A percentile compares a stretch with the other conserved stretches of the same genome.
These are phyloP conservation scores for Pollenia labialis DNA, from an alignment of 2,888 invertebrate species.

Conservation along the genomic window DNA sequence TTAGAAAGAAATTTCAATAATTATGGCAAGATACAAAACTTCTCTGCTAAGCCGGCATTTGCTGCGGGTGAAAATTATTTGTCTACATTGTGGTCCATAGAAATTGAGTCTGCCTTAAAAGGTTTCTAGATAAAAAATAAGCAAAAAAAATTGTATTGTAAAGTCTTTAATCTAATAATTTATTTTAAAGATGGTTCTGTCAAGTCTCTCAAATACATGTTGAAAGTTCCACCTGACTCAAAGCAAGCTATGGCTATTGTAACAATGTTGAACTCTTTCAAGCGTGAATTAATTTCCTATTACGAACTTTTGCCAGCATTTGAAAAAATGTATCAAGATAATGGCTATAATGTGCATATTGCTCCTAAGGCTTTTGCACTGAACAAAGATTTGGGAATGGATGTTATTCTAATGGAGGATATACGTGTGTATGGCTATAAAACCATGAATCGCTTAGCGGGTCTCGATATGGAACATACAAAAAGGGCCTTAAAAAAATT, in stretches of 20 bases:
- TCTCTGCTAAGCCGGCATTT: constrained; percentile 45
- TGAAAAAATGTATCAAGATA: constrained; percentile 76
- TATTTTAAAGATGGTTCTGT: constrained; percentile 45
- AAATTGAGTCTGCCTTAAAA: constrained; percentile 66
- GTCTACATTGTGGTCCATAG: constrained; percentile 71
- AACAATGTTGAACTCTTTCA: constrained; percentile 38
- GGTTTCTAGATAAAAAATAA: constrained; percentile 38
- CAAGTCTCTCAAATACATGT: constrained; percentile 72
- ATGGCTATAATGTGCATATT: constrained; percentile 73
- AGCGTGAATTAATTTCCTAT: constrained; percentile 68
- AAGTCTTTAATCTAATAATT: background rate
- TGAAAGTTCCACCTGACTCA: constrained; percentile 71
- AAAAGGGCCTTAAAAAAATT: constrained; percentile 76
- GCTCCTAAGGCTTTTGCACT: constrained; percentile 71
- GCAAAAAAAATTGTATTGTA: no score
- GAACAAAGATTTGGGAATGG: constrained; percentile 50
- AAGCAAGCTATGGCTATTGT: constrained; percentile 52
- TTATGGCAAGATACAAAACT: constrained; percentile 38
- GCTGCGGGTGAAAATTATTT: constrained; percentile 73
- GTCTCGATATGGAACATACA: constrained; percentile 77
- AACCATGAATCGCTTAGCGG: constrained; percentile 77
- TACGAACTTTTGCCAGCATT: constrained; percentile 77
- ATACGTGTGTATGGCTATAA: constrained; percentile 75
- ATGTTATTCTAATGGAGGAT: constrained; percentile 77
- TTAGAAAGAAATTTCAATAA: constrained; percentile 58